A percentile compares a stretch with the other conserved stretches of the same genome.
phyloP scores from a whole-genome alignment of 2,113 vertebrate genomes.

The Piaya cayana region DNA sequence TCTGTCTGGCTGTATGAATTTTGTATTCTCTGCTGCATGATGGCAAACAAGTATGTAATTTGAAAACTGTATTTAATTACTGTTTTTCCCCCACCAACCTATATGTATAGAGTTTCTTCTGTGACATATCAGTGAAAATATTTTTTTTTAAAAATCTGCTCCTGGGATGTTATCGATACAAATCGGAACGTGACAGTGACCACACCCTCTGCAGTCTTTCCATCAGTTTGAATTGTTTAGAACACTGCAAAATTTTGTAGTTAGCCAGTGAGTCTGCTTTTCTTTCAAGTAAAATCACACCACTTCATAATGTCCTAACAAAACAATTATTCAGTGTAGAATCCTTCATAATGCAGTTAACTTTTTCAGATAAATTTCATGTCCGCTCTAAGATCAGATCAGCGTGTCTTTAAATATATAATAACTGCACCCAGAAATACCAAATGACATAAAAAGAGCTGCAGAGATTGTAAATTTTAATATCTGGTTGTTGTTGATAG shows the following conservation, averaged over 20 bases:
- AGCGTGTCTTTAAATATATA: not conserved
- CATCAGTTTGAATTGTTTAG: not conserved
- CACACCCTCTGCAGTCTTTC: not conserved
- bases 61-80: not conserved
- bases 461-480: constrained; percentile 7
- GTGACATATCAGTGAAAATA: not conserved
- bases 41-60: not conserved
- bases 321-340: not conserved
- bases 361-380: not conserved
- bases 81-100: not conserved
- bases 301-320: not conserved
- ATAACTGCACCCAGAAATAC: not conserved
- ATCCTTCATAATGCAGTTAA: not conserved
- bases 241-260: not conserved
- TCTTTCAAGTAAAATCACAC: not conserved
- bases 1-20: not conserved
- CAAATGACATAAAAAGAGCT: not conserved
- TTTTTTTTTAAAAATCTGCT: not conserved
- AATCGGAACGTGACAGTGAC: not conserved
- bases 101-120: not conserved
- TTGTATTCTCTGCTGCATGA: not conserved
- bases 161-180: not conserved
- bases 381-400: not conserved
- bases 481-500: constrained; percentile 16
- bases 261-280: not conserved